A percentile compares a stretch with the other conserved stretches of the same genome.
Evolutionary conservation across 2,113 vertebrate species (phyloP).

Genomic region (Felis chaus): DNA sequence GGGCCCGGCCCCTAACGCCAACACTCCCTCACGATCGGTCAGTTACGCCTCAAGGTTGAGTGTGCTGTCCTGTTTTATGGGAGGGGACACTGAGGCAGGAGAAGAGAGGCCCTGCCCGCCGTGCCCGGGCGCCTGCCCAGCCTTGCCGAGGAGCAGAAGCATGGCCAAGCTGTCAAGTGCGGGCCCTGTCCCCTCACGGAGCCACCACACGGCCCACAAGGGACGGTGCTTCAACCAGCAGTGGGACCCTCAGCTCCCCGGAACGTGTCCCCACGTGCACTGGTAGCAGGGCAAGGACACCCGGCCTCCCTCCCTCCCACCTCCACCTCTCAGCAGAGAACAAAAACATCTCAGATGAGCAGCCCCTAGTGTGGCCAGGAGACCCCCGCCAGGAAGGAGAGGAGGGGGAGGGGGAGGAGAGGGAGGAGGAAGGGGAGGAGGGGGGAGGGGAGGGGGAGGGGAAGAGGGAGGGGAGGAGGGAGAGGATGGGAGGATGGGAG

Average conservation of each 20-base stretch:
- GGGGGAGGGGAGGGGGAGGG: no score
- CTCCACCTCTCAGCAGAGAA: background rate
- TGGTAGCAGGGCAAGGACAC: fast-evolving
- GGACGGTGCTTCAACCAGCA: background rate
- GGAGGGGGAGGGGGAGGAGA: fast-evolving
- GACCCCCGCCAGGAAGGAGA: fast-evolving
- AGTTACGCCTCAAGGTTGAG: fast-evolving
- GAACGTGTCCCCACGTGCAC: fast-evolving
- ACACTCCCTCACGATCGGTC: fast-evolving
- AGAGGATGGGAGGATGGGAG: no score
- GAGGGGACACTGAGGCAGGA: background rate
- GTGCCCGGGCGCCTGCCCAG: fast-evolving
- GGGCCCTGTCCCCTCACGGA: fast-evolving
- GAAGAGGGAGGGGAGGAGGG: no score
- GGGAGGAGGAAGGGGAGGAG: no score
- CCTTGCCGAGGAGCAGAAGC: background rate
- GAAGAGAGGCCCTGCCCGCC: no score
- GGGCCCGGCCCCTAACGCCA: fast-evolving
- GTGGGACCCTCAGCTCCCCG: background rate
- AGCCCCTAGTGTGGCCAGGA: background rate
- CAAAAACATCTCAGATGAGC: background rate
- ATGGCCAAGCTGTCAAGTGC: fast-evolving
- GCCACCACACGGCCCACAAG: fast-evolving
- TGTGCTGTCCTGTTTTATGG: fast-evolving
- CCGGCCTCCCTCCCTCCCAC: background rate